Percentiles rank a stretch among this genome's conserved stretches.
These are phyloP conservation scores for Tinea semifulvella DNA, from an alignment of 2,888 invertebrate species.

Conservation along the genomic window DNA sequence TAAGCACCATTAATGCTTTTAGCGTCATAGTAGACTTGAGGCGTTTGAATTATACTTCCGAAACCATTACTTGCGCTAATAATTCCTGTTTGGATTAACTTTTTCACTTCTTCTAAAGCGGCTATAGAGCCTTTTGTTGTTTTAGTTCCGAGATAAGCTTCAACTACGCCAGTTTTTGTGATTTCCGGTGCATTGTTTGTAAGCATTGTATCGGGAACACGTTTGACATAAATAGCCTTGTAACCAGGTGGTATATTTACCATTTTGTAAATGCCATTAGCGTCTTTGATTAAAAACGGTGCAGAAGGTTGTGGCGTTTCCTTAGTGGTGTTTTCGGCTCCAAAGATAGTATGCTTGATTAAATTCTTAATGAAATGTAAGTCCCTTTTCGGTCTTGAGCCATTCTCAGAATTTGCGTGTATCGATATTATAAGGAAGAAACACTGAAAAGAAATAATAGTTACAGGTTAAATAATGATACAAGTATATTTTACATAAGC, in stretches of 20 bases:
- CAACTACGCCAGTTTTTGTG: slow-evolving; percentile 15
- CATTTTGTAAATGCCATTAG: background rate
- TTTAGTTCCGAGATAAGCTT: slow-evolving; percentile 18
- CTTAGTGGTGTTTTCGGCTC: background rate
- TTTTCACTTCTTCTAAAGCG: slow-evolving; percentile 17
- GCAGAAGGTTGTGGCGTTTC: background rate
- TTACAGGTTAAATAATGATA: no score
- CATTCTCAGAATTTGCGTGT: background rate
- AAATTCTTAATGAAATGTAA: slow-evolving; percentile 10
- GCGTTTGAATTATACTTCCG: slow-evolving; percentile 6
- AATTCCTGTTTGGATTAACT: slow-evolving; percentile 18
- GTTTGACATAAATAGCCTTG: slow-evolving; percentile 17
- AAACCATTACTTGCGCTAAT: background rate
- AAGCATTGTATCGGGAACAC: slow-evolving; percentile 14
- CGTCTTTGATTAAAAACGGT: background rate
- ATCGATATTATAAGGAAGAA: background rate
- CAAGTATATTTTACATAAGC: no score
- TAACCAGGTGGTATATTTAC: slow-evolving; percentile 19
- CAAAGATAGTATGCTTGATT: background rate
- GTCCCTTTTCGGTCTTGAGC: slow-evolving; percentile 5
- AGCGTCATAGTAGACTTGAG: background rate
- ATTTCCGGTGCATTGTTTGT: slow-evolving; percentile 7
- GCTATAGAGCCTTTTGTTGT: slow-evolving; percentile 16
- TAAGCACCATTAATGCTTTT: background rate
- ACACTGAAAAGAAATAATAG: slow-evolving; percentile 4